Conservation (phyloP, 2,888 invertebrate species). For the Criorhina ranunculi region DNA sequence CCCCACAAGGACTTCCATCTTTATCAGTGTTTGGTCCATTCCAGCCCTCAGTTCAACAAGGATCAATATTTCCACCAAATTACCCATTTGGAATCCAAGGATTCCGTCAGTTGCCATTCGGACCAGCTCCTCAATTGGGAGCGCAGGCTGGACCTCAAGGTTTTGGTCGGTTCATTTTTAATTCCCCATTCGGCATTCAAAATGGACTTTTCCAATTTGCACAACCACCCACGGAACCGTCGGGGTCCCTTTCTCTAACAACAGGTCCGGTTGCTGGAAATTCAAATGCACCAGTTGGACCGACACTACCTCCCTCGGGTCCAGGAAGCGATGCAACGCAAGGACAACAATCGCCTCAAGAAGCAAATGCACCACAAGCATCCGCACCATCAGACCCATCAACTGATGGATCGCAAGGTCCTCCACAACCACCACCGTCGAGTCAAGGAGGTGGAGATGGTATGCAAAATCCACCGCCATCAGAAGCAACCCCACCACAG, state of each 20-base stretch:
- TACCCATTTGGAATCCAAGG: conserved; percentile 63
- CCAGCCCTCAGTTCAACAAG: conserved; percentile 7
- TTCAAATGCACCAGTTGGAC: background rate
- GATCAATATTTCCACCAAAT: conserved; percentile 49
- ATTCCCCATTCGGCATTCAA: conserved; percentile 37
- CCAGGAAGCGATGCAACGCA: conserved; percentile 1
- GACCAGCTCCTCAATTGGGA: conserved; percentile 58
- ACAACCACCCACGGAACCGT: background rate
- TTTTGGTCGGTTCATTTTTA: conserved; percentile 1
- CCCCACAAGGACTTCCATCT: conserved; percentile 12
- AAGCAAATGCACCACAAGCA: background rate
- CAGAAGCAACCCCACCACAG: background rate
- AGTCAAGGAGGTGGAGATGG: background rate
- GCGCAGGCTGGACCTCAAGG: conserved; percentile 63
- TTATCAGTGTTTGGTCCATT: conserved; percentile 18
- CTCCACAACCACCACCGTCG: background rate
- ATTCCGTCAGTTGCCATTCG: conserved; percentile 60
- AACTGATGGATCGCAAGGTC: background rate
- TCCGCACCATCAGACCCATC: background rate
- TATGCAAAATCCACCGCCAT: background rate
- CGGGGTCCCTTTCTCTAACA: background rate
- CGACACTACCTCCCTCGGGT: conserved; percentile 2
- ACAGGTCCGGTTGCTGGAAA: background rate
- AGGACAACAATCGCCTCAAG: conserved; percentile 6
- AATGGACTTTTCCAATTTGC: conserved; percentile 49